phyloP scores from a whole-genome alignment of 2,888 invertebrate genomes.

The Trichopria drosophilae region DNA sequence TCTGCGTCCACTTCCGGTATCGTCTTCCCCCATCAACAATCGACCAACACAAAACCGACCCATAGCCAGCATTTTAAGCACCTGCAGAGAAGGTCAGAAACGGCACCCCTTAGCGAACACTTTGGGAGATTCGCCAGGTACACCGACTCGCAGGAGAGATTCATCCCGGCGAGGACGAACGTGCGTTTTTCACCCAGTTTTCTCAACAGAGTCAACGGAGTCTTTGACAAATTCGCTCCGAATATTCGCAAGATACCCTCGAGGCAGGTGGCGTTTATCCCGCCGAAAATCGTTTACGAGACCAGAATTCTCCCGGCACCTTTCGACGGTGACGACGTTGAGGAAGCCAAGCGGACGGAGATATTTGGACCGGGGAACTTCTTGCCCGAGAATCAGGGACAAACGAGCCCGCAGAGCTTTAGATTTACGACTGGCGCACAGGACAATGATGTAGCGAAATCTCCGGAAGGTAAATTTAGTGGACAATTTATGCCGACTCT shows the following conservation, averaged over 20 bases:
- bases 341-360: no score
- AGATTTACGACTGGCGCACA: background rate
- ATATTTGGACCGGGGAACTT: constrained; percentile 8
- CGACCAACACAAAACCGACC: no score
- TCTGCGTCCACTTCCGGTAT: background rate
- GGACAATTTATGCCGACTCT: no score
- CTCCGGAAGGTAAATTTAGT: no score
- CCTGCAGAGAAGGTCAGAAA: no score
- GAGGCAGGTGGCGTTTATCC: constrained; percentile 34
- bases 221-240: constrained; percentile 21
- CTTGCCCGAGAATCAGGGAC: background rate
- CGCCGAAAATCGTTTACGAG: constrained; percentile 41
- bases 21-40: constrained; percentile 15
- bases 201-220: constrained; percentile 14
- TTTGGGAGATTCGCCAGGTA: no score
- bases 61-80: no score
- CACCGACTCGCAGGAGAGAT: constrained; percentile 1
- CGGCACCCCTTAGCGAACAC: no score
- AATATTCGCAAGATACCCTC: constrained; percentile 36
- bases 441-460: no score
- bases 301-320: constrained; percentile 36
- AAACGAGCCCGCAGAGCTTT: constrained; percentile 5
- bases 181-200: no score
- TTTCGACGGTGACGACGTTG: no score
- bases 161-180: constrained; percentile 14